Conservation (phyloP, 1,140 invertebrate genomes). For the Platorchestia sp. region DNA sequence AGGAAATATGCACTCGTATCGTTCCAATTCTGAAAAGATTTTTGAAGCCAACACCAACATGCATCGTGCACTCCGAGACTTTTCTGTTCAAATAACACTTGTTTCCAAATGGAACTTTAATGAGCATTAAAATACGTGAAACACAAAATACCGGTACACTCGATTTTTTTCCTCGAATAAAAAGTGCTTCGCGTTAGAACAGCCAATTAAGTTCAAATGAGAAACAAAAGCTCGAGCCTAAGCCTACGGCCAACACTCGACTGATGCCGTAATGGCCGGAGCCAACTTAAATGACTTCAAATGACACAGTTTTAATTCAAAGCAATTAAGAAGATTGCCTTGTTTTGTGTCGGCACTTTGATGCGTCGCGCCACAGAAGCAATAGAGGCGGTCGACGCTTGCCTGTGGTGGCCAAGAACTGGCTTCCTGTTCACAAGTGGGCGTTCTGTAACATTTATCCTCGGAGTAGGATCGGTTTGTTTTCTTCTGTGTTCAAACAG, state of each 20-base stretch:
- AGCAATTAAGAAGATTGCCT: constrained; percentile 50
- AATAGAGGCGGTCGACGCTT: not conserved
- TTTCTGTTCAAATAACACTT: not conserved
- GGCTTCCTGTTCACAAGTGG: not conserved
- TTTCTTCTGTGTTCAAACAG: not conserved
- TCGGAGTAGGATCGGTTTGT: not conserved
- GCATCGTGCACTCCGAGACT: not conserved
- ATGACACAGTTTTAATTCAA: constrained; percentile 48
- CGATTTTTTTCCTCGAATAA: not conserved
- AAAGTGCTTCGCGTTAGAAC: not conserved
- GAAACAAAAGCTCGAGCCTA: not conserved
- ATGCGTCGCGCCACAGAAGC: not conserved
- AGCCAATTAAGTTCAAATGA: constrained; percentile 31
- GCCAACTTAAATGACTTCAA: constrained; percentile 37
- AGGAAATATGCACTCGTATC: not conserved
- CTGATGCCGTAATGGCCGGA: constrained; percentile 6
- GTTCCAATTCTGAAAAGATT: not conserved
- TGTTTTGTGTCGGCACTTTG: constrained; percentile 26
- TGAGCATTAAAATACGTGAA: not conserved
- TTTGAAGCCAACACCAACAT: not conserved
- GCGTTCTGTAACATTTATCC: not conserved
- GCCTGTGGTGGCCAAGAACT: not conserved
- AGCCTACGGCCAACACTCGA: constrained; percentile 4
- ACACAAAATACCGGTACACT: not conserved
- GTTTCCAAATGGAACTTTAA: not conserved